Conservation (phyloP, 2,113 vertebrate genomes). For the Rattus norvegicus region DNA sequence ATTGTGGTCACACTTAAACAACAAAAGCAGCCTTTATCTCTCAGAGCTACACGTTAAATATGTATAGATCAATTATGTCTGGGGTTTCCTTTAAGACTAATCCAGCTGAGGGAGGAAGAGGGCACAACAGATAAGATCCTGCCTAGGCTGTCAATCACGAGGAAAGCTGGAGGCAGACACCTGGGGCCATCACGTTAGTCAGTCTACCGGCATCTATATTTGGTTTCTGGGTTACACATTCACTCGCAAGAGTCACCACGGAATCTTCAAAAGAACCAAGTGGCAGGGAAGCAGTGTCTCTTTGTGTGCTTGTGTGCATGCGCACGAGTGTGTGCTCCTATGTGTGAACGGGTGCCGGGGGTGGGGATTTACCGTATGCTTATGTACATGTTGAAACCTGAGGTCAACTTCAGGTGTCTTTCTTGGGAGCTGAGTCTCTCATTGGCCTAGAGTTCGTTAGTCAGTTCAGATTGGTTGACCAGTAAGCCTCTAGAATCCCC, state of each 20-base stretch:
- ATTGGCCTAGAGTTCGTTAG: not conserved
- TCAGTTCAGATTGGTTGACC: not conserved
- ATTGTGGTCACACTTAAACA: slow-evolving; percentile 15
- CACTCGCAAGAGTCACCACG: not conserved
- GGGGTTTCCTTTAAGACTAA: slow-evolving; percentile 38
- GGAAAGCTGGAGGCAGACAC: not conserved
- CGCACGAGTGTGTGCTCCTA: not conserved
- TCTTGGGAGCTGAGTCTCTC: not conserved
- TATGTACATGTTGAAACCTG: not conserved
- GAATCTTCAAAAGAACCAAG: not conserved
- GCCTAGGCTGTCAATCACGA: not conserved
- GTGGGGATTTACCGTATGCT: not conserved
- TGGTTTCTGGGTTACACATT: not conserved
- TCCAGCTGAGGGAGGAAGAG: not conserved
- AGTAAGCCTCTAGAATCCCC: not conserved
- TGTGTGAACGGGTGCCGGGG: not conserved
- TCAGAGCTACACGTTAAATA: not conserved
- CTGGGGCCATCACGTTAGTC: not conserved
- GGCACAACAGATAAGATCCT: not conserved
- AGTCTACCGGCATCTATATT: not conserved
- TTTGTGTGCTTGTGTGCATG: not conserved
- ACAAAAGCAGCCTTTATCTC: slow-evolving; percentile 33
- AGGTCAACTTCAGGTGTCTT: not conserved
- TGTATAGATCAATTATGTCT: not conserved
- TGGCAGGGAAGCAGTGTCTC: not conserved